Evolutionary conservation across 2,113 vertebrate species (phyloP).

Genomic region (Morone saxatilis): DNA sequence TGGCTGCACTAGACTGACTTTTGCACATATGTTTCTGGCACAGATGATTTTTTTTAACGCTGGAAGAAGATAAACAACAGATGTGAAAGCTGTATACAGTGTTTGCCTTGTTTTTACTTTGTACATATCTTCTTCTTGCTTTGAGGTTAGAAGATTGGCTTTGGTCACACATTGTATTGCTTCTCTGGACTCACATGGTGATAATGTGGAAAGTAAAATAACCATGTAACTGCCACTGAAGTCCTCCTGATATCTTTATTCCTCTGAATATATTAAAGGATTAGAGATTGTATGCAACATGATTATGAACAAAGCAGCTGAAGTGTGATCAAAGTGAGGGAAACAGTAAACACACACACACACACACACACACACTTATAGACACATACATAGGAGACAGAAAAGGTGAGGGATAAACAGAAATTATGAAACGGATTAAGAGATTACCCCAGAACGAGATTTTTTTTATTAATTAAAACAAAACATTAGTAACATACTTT

Average conservation of each 20-base stretch:
- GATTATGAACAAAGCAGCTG: slow-evolving; percentile 59
- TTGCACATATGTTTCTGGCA: neutral
- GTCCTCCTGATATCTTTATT: slow-evolving; percentile 50
- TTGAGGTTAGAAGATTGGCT: slow-evolving; percentile 32
- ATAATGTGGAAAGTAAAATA: slow-evolving; percentile 49
- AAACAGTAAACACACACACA: slow-evolving; percentile 16
- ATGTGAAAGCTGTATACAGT: neutral
- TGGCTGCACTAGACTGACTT: neutral
- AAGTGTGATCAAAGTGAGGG: slow-evolving; percentile 53
- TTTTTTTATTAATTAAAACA: slow-evolving; percentile 50
- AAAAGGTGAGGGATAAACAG: slow-evolving; percentile 62
- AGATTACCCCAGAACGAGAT: slow-evolving; percentile 48
- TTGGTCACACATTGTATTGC: slow-evolving; percentile 16
- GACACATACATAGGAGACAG: slow-evolving; percentile 21
- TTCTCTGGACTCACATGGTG: slow-evolving; percentile 9
- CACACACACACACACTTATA: neutral
- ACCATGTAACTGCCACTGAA: slow-evolving; percentile 47
- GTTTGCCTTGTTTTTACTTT: slow-evolving; percentile 21
- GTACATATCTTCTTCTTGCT: slow-evolving; percentile 49
- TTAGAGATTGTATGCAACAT: slow-evolving; percentile 59
- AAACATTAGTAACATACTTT: slow-evolving; percentile 28
- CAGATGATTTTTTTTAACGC: too few species aligned
- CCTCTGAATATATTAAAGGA: slow-evolving; percentile 61
- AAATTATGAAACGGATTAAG: slow-evolving; percentile 60
- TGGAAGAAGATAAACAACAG: neutral